These are phyloP conservation scores for Physeter macrocephalus DNA, from an alignment of 2,113 vertebrate species.

Conservation along the genomic window DNA sequence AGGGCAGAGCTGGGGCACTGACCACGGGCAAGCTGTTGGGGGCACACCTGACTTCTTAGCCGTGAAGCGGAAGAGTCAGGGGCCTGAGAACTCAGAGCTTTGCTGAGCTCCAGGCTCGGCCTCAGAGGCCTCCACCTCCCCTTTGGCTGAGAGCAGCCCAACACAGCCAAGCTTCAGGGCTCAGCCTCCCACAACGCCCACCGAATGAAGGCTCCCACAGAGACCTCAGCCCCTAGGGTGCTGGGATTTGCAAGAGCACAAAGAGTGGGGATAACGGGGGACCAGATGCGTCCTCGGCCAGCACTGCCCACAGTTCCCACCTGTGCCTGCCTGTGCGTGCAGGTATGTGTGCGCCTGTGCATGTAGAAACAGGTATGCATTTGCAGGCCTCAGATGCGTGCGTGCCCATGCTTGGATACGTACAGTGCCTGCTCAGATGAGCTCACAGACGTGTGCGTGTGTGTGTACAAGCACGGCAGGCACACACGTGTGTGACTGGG, in stretches of 20 bases:
- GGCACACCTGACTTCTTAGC: not conserved
- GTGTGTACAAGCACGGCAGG: rapidly evolving
- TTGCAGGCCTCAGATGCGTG: rapidly evolving
- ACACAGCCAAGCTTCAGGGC: not conserved
- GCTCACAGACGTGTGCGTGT: rapidly evolving
- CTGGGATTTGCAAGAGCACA: not conserved
- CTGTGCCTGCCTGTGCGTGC: not conserved
- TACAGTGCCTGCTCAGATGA: not conserved
- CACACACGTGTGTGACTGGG: rapidly evolving
- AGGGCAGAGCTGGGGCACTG: too few species aligned
- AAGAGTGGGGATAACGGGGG: rapidly evolving
- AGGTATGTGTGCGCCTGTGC: rapidly evolving
- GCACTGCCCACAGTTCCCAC: not conserved
- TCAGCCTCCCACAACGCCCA: not conserved
- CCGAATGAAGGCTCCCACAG: not conserved
- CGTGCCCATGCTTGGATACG: rapidly evolving
- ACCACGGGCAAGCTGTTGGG: rapidly evolving
- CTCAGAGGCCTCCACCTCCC: not conserved
- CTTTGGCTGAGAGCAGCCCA: not conserved
- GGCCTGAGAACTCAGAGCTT: not conserved
- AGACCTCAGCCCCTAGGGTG: not conserved
- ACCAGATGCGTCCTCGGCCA: not conserved
- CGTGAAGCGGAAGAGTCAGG: not conserved
- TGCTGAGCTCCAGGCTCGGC: not conserved
- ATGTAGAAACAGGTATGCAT: rapidly evolving